These are phyloP conservation scores for Trichogramma pretiosum DNA, from an alignment of 1,140 invertebrate genomes.

Conservation along the genomic window DNA sequence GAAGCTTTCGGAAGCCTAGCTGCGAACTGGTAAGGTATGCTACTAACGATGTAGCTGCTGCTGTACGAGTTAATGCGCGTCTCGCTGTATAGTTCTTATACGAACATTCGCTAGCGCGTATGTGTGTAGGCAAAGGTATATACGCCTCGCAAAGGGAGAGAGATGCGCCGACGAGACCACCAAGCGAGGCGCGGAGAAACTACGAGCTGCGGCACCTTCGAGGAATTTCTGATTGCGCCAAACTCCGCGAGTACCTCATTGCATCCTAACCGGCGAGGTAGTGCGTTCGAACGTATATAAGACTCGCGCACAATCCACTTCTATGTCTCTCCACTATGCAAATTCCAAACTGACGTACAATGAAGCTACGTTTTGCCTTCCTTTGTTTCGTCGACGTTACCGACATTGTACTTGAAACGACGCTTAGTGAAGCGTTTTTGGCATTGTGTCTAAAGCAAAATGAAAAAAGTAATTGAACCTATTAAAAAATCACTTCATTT, in stretches of 20 bases:
- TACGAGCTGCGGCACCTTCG: conserved; percentile 25
- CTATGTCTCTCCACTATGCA: neutral
- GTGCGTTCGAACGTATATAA: too few species aligned
- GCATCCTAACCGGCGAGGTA: too few species aligned
- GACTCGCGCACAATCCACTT: conserved; percentile 1
- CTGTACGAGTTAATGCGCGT: conserved; percentile 30
- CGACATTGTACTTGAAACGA: too few species aligned
- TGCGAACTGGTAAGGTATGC: conserved; percentile 35
- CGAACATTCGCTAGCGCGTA: too few species aligned
- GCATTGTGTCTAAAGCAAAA: too few species aligned
- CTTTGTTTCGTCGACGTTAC: conserved; percentile 9
- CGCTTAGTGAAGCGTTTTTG: too few species aligned
- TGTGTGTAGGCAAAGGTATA: too few species aligned
- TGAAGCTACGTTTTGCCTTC: conserved; percentile 1
- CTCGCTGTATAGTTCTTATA: too few species aligned
- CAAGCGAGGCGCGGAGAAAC: too few species aligned
- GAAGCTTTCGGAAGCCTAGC: conserved; percentile 22
- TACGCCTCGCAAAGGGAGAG: too few species aligned
- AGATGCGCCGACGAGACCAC: conserved; percentile 17
- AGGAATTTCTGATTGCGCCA: conserved; percentile 35
- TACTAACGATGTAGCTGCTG: conserved; percentile 35
- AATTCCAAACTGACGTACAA: conserved; percentile 14
- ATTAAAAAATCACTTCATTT: too few species aligned
- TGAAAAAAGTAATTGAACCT: too few species aligned
- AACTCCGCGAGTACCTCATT: neutral